Evolutionary conservation across 2,797 vertebrate genomes (phyloP).

Genomic region (Syndactyla subalaris): DNA sequence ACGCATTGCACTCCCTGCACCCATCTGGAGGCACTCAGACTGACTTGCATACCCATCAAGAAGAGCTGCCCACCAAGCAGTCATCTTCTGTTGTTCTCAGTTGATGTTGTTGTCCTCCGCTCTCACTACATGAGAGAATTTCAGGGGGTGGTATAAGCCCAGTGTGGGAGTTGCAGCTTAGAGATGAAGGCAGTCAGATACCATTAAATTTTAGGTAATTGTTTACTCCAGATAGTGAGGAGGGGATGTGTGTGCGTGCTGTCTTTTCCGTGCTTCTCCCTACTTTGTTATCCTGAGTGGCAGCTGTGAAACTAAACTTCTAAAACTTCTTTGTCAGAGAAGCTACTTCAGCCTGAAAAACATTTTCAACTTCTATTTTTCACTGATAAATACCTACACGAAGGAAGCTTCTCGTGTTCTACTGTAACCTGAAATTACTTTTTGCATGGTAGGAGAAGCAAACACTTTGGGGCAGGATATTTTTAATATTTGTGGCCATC

Average conservation of each 20-base stretch:
- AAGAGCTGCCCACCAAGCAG: background rate
- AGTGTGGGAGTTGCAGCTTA: background rate
- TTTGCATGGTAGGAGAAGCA: background rate
- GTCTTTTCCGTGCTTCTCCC: background rate
- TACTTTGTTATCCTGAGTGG: background rate
- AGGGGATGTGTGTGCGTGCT: background rate
- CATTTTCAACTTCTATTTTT: background rate
- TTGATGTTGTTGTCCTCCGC: background rate
- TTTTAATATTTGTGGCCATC: background rate
- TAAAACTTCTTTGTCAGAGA: background rate
- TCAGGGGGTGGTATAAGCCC: background rate
- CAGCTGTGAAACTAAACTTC: background rate
- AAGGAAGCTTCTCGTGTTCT: background rate
- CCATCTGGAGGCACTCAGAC: background rate
- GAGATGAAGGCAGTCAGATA: background rate
- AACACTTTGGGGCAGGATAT: background rate
- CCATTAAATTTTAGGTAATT: background rate
- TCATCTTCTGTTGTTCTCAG: background rate
- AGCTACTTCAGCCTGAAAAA: background rate
- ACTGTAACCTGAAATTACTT: accelerated
- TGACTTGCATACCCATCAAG: accelerated
- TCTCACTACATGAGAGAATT: background rate
- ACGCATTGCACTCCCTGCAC: background rate
- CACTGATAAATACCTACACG: background rate
- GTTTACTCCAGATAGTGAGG: background rate